These are phyloP conservation scores for Halcyon senegalensis DNA, from an alignment of 2,113 vertebrate species.

Conservation along the genomic window DNA sequence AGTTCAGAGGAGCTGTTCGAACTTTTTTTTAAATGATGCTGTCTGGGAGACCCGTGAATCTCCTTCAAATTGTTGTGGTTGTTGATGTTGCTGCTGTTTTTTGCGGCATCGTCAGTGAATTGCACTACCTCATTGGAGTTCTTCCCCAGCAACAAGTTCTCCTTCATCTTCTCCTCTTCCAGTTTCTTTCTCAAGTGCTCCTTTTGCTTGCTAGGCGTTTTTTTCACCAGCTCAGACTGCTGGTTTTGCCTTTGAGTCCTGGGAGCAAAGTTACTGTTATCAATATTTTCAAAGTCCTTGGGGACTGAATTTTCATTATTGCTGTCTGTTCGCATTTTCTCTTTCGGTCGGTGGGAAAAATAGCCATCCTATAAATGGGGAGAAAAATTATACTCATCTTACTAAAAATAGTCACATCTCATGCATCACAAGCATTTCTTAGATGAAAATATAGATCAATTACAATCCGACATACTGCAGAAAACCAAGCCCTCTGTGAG, in stretches of 20 bases:
- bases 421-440: not conserved
- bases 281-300: conserved; percentile 97
- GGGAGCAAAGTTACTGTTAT: conserved; percentile 96
- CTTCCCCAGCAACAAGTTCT: conserved; percentile 76
- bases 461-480: not conserved
- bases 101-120: conserved; percentile 18
- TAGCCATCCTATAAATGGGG: conserved; percentile 85
- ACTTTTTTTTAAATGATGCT: conserved; percentile 59
- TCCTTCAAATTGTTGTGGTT: conserved; percentile 61
- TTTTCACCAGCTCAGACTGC: conserved; percentile 77
- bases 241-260: conserved; percentile 89
- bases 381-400: conserved; percentile 45
- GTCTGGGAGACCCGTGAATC: conserved; percentile 44
- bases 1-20: conserved; percentile 76
- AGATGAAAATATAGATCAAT: not conserved
- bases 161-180: conserved; percentile 80
- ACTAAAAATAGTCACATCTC: not conserved
- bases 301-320: conserved; percentile 99
- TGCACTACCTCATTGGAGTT: conserved; percentile 81
- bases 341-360: conserved; percentile 94
- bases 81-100: conserved; percentile 71
- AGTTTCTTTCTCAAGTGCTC: conserved; percentile 83
- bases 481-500: not conserved
- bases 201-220: conserved; percentile 79
- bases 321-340: conserved; percentile 92